Evolutionary conservation across 1,140 invertebrate genomes (phyloP).

Genomic region (Papilio machaon): DNA sequence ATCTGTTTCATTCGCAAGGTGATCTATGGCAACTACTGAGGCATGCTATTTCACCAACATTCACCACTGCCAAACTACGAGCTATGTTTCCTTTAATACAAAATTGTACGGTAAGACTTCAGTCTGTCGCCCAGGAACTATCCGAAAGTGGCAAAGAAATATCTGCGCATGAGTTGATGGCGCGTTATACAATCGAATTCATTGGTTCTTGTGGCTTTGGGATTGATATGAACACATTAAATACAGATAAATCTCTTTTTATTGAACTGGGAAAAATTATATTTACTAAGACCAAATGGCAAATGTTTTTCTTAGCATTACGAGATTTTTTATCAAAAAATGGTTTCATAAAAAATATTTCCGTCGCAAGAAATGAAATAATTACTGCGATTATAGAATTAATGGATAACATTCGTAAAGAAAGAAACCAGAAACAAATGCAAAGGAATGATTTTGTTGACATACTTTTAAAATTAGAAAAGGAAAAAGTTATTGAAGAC

Average conservation of each 20-base stretch:
- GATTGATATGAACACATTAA: constrained; percentile 49
- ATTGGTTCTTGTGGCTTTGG: constrained; percentile 64
- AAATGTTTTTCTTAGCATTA: constrained; percentile 32
- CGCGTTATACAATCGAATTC: constrained; percentile 63
- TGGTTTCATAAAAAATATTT: constrained; percentile 32
- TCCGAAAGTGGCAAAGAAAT: constrained; percentile 1
- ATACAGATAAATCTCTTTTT: constrained; percentile 39
- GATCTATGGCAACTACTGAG: constrained; percentile 19
- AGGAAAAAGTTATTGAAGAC: constrained; percentile 15
- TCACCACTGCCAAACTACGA: constrained; percentile 25
- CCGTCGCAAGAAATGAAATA: constrained; percentile 25
- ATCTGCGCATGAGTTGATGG: constrained; percentile 44
- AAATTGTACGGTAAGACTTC: constrained; percentile 23
- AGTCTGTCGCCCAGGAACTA: constrained; percentile 14
- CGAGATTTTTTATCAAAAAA: constrained; percentile 29
- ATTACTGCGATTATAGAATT: constrained; percentile 17
- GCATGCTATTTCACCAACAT: constrained; percentile 17
- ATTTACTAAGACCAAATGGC: constrained; percentile 37
- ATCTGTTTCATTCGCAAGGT: constrained; percentile 21
- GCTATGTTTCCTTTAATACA: constrained; percentile 33
- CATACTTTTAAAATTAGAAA: constrained; percentile 35
- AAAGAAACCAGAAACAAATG: constrained; percentile 5
- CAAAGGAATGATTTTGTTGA: constrained; percentile 35
- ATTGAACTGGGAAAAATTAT: constrained; percentile 32
- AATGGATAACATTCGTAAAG: constrained; percentile 21